phyloP scores from a whole-genome alignment of 1,140 invertebrate genomes.

The Eueides isabella region DNA sequence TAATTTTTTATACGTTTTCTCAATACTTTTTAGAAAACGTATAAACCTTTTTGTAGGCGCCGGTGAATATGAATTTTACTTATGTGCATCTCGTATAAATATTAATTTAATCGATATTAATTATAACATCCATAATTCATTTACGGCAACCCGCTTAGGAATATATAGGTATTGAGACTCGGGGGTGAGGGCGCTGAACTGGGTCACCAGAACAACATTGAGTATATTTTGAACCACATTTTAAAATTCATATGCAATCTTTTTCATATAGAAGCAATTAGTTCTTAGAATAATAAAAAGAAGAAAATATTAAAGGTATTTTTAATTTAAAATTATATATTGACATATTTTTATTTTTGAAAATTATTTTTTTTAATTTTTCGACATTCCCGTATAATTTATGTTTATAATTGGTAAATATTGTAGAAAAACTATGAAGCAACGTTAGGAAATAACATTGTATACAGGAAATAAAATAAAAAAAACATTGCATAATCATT shows the following conservation, averaged over 20 bases:
- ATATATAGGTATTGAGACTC: conserved; percentile 39
- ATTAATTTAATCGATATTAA: not conserved
- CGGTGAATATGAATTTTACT: not conserved
- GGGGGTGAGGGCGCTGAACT: conserved; percentile 42
- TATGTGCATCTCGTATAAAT: not conserved
- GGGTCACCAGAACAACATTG: conserved; percentile 49
- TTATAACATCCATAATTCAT: conserved; percentile 15
- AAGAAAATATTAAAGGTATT: too few relatives aligned
- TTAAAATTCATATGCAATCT: conserved; percentile 26
- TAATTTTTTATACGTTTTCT: too few relatives aligned
- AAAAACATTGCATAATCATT: not conserved
- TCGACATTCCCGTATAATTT: too few relatives aligned
- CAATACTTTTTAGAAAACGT: too few relatives aligned
- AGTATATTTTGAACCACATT: conserved; percentile 33
- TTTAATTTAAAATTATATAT: too few relatives aligned
- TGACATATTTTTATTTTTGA: too few relatives aligned
- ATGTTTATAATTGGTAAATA: too few relatives aligned
- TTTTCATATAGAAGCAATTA: not conserved
- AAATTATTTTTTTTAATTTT: too few relatives aligned
- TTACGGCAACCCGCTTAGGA: conserved; percentile 13
- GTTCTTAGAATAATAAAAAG: not conserved
- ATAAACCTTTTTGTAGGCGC: too few relatives aligned
- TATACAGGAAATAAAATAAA: not conserved
- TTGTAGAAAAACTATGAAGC: too few relatives aligned
- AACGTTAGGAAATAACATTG: not conserved